Evolutionary conservation across 2,888 invertebrate species (phyloP).

Genomic region (Folsomia manolachei): DNA sequence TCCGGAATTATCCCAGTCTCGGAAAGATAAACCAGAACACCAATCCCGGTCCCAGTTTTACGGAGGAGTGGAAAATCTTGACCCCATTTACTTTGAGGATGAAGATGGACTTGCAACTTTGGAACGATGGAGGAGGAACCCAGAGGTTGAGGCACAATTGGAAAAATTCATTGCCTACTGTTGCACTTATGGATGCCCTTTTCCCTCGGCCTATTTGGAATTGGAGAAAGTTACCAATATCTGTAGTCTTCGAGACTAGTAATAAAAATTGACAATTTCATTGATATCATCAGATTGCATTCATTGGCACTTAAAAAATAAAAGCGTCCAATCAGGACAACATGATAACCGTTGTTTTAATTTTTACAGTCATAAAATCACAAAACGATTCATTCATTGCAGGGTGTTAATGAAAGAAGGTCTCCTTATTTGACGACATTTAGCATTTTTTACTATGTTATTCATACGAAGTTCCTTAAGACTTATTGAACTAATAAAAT

Average conservation of each 20-base stretch:
- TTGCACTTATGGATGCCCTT: slow-evolving; percentile 20
- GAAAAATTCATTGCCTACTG: slow-evolving; percentile 20
- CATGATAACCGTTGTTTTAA: too few relatives aligned
- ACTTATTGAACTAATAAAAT: too few relatives aligned
- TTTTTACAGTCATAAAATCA: too few relatives aligned
- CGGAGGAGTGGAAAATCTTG: neutral
- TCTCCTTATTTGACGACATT: too few relatives aligned
- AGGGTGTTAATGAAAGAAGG: too few relatives aligned
- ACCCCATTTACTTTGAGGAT: slow-evolving; percentile 18
- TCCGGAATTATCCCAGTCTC: neutral
- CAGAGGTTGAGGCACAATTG: neutral
- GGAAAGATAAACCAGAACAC: neutral
- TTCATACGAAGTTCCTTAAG: too few relatives aligned
- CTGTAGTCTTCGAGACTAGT: slow-evolving; percentile 16
- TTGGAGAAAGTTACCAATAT: slow-evolving; percentile 18
- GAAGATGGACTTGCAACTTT: slow-evolving; percentile 18
- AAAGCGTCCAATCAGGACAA: too few relatives aligned
- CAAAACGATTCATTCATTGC: too few relatives aligned
- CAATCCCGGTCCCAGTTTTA: neutral
- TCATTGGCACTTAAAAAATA: too few relatives aligned
- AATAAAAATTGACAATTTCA: too few relatives aligned
- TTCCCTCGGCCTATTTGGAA: slow-evolving; percentile 20
- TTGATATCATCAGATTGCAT: too few relatives aligned
- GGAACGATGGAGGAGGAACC: slow-evolving; percentile 29
- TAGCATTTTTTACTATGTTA: too few relatives aligned